phyloP scores from a whole-genome alignment of 2,797 vertebrate genomes.

The Labeo calbasu region DNA sequence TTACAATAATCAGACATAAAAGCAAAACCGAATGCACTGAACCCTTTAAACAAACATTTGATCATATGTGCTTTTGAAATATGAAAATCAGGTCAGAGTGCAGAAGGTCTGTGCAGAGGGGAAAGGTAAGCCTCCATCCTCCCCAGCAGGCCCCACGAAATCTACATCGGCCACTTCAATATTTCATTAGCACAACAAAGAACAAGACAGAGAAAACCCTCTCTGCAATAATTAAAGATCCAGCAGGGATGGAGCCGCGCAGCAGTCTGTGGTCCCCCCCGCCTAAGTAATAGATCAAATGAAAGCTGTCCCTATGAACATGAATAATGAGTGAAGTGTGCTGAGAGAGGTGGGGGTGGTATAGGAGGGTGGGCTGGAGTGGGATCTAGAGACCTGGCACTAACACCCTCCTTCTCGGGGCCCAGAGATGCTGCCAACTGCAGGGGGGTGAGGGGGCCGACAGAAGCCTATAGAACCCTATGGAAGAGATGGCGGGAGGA shows the following conservation, averaged over 20 bases:
- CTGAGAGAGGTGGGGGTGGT: constrained; percentile 67
- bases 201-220: constrained; percentile 68
- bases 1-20: constrained; percentile 45
- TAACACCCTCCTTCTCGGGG: not conserved
- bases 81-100: constrained; percentile 48
- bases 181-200: constrained; percentile 82
- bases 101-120: constrained; percentile 20
- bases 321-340: constrained; percentile 79
- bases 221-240: constrained; percentile 82
- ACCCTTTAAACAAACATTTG: constrained; percentile 39
- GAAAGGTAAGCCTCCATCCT: constrained; percentile 32
- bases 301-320: constrained; percentile 81
- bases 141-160: constrained; percentile 62
- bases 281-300: constrained; percentile 84
- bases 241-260: constrained; percentile 75
- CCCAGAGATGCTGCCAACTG: constrained; percentile 19
- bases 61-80: constrained; percentile 40
- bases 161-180: constrained; percentile 77
- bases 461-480: constrained; percentile 33
- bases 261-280: constrained; percentile 71
- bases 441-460: not conserved
- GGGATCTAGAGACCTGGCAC: constrained; percentile 50
- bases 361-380: constrained; percentile 63
- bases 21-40: constrained; percentile 28
- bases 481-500: constrained; percentile 60